These are phyloP conservation scores for Oncorhynchus masou DNA, from an alignment of 2,113 vertebrate species.

Conservation along the genomic window DNA sequence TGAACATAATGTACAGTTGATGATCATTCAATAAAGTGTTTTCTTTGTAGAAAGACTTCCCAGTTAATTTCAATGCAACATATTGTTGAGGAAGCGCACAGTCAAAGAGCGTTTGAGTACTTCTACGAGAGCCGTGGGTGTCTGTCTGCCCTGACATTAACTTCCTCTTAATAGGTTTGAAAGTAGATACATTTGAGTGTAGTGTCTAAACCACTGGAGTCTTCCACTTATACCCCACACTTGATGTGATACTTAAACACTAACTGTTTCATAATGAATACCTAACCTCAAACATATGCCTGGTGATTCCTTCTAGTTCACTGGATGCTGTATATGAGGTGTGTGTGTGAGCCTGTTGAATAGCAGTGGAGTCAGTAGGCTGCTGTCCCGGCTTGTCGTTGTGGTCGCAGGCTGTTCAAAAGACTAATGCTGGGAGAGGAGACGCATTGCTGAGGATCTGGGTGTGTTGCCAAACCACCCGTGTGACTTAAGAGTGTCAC, in stretches of 20 bases:
- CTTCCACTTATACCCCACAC: no score
- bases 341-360: slow-evolving; percentile 1
- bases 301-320: slow-evolving; percentile 17
- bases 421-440: slow-evolving; percentile 56
- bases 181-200: no score
- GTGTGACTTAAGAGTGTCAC: slow-evolving; percentile 12
- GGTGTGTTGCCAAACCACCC: slow-evolving; percentile 39
- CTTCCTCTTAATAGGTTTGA: no score
- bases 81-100: not conserved
- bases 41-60: slow-evolving; percentile 67
- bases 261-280: no score
- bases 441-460: slow-evolving; percentile 39
- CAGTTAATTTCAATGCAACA: not conserved
- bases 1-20: slow-evolving; percentile 76
- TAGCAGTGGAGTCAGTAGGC: slow-evolving; percentile 39
- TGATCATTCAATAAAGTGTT: slow-evolving; percentile 76
- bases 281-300: not conserved
- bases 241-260: no score
- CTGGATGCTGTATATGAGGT: not conserved
- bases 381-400: slow-evolving; percentile 52
- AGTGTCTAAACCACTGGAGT: no score
- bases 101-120: no score
- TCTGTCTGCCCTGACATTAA: no score
- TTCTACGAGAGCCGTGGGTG: no score
- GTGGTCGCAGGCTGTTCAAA: slow-evolving; percentile 63